Evolutionary conservation across 2,797 vertebrate species (phyloP).

Genomic region (Microctenopoma lineatum): DNA sequence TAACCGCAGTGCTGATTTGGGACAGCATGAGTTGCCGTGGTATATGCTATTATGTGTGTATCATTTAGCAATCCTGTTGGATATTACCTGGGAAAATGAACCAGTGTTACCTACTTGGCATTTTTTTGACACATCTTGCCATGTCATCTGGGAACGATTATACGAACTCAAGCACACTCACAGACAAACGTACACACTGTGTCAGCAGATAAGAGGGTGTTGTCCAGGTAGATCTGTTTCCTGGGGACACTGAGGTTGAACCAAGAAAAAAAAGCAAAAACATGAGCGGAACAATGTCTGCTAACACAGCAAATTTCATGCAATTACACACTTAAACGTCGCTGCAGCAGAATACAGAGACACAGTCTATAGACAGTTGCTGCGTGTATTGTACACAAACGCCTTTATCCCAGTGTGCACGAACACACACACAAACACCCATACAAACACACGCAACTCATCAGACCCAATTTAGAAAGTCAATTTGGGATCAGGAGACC

Average conservation of each 20-base stretch:
- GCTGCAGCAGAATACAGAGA: conserved; percentile 24
- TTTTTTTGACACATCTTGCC: conserved; percentile 18
- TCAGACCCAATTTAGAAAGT: conserved; percentile 76
- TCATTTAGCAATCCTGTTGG: conserved; percentile 31
- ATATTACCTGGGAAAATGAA: conserved; percentile 39
- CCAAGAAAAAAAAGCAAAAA: conserved; percentile 4
- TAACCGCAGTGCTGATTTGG: conserved; percentile 42
- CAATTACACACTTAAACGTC: conserved; percentile 43
- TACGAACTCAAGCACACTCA: not conserved
- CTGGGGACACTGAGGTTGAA: conserved; percentile 26
- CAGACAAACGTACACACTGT: conserved; percentile 15
- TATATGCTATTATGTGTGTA: conserved; percentile 23
- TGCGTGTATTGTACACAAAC: conserved; percentile 36
- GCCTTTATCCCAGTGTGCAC: not conserved
- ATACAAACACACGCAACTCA: conserved; percentile 52
- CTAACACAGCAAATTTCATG: conserved; percentile 51
- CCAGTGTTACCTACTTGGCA: conserved; percentile 24
- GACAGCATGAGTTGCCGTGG: conserved; percentile 29
- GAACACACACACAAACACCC: not conserved
- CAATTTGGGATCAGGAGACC: conserved; percentile 84
- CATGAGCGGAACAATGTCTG: conserved; percentile 31
- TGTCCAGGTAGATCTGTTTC: conserved; percentile 47
- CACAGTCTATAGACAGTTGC: conserved; percentile 31
- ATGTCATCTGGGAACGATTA: conserved; percentile 25
- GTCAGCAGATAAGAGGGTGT: conserved; percentile 39